Evolutionary conservation across 1,140 invertebrate species (phyloP), one percentile per base, ranked within the genome.

Genomic region (Alviniconcha marisindica): DNA sequence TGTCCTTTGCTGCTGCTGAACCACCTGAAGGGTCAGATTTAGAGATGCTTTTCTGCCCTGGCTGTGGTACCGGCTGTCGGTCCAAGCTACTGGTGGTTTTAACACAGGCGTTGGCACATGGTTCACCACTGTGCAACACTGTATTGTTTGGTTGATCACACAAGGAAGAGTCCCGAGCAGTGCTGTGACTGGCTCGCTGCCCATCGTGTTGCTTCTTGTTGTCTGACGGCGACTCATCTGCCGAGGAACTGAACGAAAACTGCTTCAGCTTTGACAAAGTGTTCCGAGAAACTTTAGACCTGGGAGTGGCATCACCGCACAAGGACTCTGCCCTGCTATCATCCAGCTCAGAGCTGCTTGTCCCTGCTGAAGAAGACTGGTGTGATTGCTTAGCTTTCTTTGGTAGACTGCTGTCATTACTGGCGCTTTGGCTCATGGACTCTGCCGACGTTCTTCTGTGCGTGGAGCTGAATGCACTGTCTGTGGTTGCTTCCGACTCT

Each of bases 211-310:
- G 14, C 24, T 69, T 71, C 51, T 51, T 51, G 48, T 80, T 48
- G n/a, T 38, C 24, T 31, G 31, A 0, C 60, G 38, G 36, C 18
- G 77, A 77, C 42, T 66, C 36, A 60, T 76, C 40, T 33, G 69
- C 69, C 48, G 76, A 83, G 28, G 66, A 31, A 18, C 33, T 60
- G 56, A 87, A 87, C 15, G 76, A 84, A 83, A 87, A 87, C 63
- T 80, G 71, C 54, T 84, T 83, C 38, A 88, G 54, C 44, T 87
- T 87, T 31, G 81, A 77, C 31, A 86, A n/a, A 42, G 86, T 85
- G 71, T 42, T 82, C 48, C 66, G 36, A 28, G 86, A 84, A 7
- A 84, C 48, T 69, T 63, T 82, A 21, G 69, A 42, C 69, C 40
- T 71, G 12, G 69, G 24, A 21, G 33, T 15, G 1, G 33, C 69